Evolutionary conservation across 2,113 vertebrate genomes (phyloP).

Genomic region (Plecturocebus donacophilus): DNA sequence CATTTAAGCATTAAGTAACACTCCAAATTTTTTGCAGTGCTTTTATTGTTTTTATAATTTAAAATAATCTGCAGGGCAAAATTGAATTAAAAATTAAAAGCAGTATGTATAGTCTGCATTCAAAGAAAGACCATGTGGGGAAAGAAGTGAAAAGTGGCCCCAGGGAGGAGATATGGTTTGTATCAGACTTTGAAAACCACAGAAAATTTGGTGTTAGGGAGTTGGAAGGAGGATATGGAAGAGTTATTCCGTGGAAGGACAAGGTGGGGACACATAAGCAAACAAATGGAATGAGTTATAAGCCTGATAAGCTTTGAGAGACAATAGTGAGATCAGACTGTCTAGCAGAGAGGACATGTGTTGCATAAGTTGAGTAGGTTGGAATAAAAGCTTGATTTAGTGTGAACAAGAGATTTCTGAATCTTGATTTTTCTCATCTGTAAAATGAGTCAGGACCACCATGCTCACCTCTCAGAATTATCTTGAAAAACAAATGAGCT

Average conservation of each 20-base stretch:
- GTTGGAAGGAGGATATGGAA: background rate
- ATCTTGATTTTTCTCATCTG: constrained; percentile 10
- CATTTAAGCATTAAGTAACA: background rate
- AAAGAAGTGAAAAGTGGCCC: background rate
- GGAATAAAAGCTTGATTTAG: background rate
- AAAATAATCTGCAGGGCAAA: background rate
- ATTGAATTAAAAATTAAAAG: constrained; percentile 9
- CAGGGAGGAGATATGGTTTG: background rate
- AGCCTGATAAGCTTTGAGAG: background rate
- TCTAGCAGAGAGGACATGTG: background rate
- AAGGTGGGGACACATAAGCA: background rate
- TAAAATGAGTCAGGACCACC: background rate
- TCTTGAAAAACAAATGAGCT: constrained; percentile 4
- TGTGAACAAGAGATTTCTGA: background rate
- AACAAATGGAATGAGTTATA: background rate
- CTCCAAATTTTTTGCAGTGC: background rate
- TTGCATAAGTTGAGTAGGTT: background rate
- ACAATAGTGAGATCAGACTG: background rate
- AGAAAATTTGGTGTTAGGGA: background rate
- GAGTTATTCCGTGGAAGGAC: background rate
- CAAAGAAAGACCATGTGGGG: background rate
- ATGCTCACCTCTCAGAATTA: background rate
- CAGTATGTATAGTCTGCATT: background rate
- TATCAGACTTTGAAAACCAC: background rate
- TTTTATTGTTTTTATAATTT: background rate